Conservation (phyloP, 2,113 vertebrate genomes). For the Oreocharis arfaki region DNA sequence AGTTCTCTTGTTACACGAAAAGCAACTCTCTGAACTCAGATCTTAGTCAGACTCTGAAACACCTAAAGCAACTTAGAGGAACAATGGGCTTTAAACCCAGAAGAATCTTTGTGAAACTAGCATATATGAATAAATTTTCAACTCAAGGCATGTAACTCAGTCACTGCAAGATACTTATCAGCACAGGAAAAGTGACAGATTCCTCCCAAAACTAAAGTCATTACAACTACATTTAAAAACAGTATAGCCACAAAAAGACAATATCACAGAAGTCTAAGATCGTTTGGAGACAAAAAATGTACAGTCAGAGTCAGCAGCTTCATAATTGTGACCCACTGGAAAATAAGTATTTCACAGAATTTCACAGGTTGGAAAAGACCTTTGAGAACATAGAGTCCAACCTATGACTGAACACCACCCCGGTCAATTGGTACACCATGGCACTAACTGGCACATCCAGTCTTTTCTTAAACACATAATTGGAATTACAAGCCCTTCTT, state of each 20-base stretch:
- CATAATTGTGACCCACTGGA: background rate
- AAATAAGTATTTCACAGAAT: background rate
- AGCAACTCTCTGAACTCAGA: background rate
- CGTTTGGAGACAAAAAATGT: background rate
- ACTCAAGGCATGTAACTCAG: background rate
- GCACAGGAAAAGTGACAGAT: background rate
- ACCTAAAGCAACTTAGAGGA: background rate
- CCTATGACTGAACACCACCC: background rate
- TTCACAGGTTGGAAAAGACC: background rate
- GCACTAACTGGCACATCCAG: background rate
- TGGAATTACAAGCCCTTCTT: background rate
- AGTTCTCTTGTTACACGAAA: background rate
- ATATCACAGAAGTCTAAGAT: background rate
- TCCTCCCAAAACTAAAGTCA: background rate
- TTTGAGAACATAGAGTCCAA: background rate
- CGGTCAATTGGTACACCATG: background rate
- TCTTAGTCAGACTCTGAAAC: background rate
- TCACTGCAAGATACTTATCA: background rate
- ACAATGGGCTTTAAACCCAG: background rate
- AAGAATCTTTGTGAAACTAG: background rate
- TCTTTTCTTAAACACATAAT: background rate
- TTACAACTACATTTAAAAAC: background rate
- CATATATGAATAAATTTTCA: background rate
- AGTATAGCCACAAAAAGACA: background rate
- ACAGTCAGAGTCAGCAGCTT: background rate